These are phyloP conservation scores for Balearica regulorum DNA, from an alignment of 2,797 vertebrate genomes.

Conservation along the genomic window DNA sequence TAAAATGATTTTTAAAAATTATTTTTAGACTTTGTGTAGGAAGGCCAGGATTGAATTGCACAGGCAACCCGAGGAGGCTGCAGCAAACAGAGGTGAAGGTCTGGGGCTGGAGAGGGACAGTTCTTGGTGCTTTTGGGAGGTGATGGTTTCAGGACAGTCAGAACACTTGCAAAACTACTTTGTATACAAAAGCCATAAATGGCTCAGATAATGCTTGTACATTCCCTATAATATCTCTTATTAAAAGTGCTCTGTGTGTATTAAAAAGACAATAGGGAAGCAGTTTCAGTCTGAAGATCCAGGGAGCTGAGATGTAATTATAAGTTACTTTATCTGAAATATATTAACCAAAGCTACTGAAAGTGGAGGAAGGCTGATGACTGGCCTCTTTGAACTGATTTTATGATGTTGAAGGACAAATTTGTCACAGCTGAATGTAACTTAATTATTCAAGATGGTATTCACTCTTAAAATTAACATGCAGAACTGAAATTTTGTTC, in stretches of 20 bases:
- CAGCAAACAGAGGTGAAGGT: background rate
- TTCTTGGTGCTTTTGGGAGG: background rate
- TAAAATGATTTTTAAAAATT: accelerated
- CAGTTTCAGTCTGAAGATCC: background rate
- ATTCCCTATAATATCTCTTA: background rate
- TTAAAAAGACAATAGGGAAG: background rate
- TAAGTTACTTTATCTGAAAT: background rate
- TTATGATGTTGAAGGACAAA: background rate
- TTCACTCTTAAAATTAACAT: background rate
- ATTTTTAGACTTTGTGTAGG: background rate
- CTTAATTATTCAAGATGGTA: background rate
- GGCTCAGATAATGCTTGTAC: background rate
- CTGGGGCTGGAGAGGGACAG: background rate
- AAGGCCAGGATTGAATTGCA: background rate
- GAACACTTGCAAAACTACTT: background rate
- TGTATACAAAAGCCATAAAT: background rate
- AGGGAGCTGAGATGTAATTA: background rate
- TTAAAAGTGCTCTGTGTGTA: background rate
- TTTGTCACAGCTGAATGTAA: background rate
- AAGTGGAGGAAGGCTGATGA: background rate
- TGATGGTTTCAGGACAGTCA: background rate
- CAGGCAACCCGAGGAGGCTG: background rate
- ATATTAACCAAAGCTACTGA: background rate
- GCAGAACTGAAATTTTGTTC: background rate
- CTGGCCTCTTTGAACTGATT: background rate